Base-by-base conservation (phyloP, 2,888 invertebrate genomes). In the Molanna angustata region DNA sequence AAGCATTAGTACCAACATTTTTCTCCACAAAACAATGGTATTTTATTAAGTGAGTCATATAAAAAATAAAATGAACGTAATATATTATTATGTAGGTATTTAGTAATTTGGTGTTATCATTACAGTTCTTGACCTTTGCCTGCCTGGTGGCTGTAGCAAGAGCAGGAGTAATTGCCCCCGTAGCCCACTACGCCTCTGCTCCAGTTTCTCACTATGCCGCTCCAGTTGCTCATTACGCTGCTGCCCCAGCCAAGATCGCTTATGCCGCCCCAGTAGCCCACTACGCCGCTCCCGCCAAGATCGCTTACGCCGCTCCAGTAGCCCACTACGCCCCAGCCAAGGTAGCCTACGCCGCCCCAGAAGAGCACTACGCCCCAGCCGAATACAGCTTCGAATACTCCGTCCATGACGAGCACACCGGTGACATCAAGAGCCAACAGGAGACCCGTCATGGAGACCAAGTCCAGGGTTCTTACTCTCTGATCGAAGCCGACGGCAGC, bases 371-470 rank as follows among this genome's bases (percentile, higher is more conserved):
- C 18, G 64, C 21, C 13, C 55, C 47, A 31, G 41, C 48, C 17
- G 49, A 57, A 31, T 60, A 58, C 55, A 49, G 52, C 40, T 60
- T 56, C 49, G 45, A 48, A 18, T 56, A 52, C 49, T 53, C 52
- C 40, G 47, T 52, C 48, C 52, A 52, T 48, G 52, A 52, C 37
- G 52, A 52, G 37, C 52, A 71, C 62, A 71, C 64, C 62, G 75
- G 76, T 1, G 76, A 76, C 64, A 64, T 74, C 59, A 76, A 76
- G 63, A 67, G 73, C 60, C 75, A 75, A 65, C 69, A 72, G 61
- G 76, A 76, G 60, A 62, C 67, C 44, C 74, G 75, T 58, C 61
- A 64, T 56, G 75, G 75, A 2, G 72, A 76, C 62, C 65, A 63
- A 53, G 73, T 76, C 39, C 72, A 73, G 41, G 75, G 76, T 54